A percentile compares a stretch with the other conserved stretches of the same genome.
Conservation (phyloP, 2,113 vertebrate genomes). For the Galbula dea region DNA sequence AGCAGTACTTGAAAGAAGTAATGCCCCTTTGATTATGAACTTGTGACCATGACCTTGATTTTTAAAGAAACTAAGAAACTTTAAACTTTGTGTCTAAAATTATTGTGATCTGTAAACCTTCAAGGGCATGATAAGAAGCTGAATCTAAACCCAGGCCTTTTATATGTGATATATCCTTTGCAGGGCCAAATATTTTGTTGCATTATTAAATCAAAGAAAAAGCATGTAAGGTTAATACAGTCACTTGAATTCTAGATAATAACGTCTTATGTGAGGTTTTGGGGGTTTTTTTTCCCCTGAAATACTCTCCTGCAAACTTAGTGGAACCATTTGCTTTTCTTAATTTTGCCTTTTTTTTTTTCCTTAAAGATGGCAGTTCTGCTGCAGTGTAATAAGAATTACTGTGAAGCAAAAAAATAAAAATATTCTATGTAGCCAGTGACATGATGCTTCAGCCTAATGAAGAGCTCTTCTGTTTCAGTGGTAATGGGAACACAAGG, state of each 20-base stretch:
- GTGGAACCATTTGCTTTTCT: neutral
- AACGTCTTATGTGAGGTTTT: neutral
- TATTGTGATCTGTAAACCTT: neutral
- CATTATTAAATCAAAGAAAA: neutral
- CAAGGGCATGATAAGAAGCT: neutral
- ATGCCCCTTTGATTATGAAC: neutral
- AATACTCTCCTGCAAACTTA: neutral
- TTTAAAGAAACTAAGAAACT: neutral
- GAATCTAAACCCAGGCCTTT: neutral
- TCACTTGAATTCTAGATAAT: neutral
- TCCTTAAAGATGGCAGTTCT: neutral
- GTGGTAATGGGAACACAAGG: neutral
- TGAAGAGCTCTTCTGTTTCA: slow-evolving; percentile 3
- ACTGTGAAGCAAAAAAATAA: neutral
- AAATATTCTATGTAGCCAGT: neutral
- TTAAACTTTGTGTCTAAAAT: neutral
- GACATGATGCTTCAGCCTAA: slow-evolving; percentile 10
- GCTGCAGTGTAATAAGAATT: neutral
- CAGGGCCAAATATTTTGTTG: neutral
- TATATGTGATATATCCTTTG: neutral
- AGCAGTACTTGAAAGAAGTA: neutral
- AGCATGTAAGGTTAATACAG: neutral
- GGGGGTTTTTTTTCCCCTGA: neutral
- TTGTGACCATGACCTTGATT: neutral
- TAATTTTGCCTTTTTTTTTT: neutral